Percentiles rank a stretch among this genome's conserved stretches.
phyloP scores from a whole-genome alignment of 2,888 invertebrate genomes.

The Caenorhabditis sp. region DNA sequence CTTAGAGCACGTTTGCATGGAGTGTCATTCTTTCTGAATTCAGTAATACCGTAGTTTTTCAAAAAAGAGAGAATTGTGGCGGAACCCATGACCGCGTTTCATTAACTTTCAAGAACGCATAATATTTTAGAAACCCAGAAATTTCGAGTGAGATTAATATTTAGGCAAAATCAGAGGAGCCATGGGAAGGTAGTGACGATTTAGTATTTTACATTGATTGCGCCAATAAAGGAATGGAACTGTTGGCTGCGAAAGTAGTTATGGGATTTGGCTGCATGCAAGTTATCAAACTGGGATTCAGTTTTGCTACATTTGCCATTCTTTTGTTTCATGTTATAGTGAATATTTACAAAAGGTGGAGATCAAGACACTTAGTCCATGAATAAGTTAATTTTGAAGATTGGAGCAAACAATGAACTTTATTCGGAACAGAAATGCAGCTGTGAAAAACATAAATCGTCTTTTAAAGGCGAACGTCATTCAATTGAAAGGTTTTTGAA shows the following conservation, averaged over 20 bases:
- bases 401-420: conserved; percentile 85
- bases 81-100: too few species aligned
- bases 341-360: conserved; percentile 84
- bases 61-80: too few species aligned
- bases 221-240: conserved; percentile 85
- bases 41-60: too few species aligned
- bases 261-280: conserved; percentile 84
- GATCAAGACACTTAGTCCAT: too few species aligned
- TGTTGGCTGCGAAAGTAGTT: conserved; percentile 85
- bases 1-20: too few species aligned
- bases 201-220: conserved; percentile 85
- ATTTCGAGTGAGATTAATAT: too few species aligned
- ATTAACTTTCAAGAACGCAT: too few species aligned
- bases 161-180: conserved; percentile 82
- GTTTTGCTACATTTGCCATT: conserved; percentile 79
- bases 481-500: conserved; percentile 83
- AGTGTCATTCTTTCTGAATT: too few species aligned
- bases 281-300: conserved; percentile 67
- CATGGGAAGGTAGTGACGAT: conserved; percentile 85
- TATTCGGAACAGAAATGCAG: conserved; percentile 85
- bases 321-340: conserved; percentile 86
- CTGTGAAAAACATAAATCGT: conserved; percentile 85
- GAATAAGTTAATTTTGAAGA: too few species aligned
- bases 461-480: conserved; percentile 84
- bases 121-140: too few species aligned